Evolutionary conservation across 2,888 invertebrate species (phyloP), one percentile per base, ranked within the genome.

Genomic region (Cartodere bifasciata): DNA sequence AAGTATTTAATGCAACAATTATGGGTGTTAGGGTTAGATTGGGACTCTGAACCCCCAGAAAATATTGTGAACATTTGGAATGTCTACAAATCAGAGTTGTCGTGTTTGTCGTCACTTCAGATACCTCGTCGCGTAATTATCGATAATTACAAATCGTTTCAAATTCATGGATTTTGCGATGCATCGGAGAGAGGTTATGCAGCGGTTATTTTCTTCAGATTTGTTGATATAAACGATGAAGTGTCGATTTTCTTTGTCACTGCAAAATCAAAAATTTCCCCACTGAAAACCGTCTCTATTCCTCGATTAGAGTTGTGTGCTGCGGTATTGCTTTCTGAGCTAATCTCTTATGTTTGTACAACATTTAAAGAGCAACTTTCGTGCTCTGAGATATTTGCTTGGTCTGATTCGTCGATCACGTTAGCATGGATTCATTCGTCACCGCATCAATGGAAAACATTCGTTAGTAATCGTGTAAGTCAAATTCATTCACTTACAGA

Each of bases 1-100:
- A 49, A 48, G 29, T 23, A 38, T 15, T 17, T 48, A 10, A 36
- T 47, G 6, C 47, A 49, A 32, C 26, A 28, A 12, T 12, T 38
- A n/a, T 41, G 40, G 38, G 26, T 15, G n/a, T 17, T 23, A 4
- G 31, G 31, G 6, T 10, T 41, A n/a, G 35, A 32, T 11, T 41
- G 38, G 38, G 40, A 41, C 28, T 25, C 30, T 9, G 2, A 10
- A 9, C 32, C 32, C 5, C 25, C 38, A n/a, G n/a, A 10, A 21
- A 16, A 28, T 7, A 14, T 40, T 23, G 4, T 27, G 6, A 16
- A 16, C 6, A 9, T 7, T 12, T 40, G 40, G 40, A 26, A 11
- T 7, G 17, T 17, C n/a, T 39, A 15, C 23, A 28, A 21, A 21
- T 11, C 11, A 2, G 16, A 34, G 13, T 13, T 39, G 14, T 16